phyloP scores from a whole-genome alignment of 2,888 invertebrate species.

The Girardia tigrina region DNA sequence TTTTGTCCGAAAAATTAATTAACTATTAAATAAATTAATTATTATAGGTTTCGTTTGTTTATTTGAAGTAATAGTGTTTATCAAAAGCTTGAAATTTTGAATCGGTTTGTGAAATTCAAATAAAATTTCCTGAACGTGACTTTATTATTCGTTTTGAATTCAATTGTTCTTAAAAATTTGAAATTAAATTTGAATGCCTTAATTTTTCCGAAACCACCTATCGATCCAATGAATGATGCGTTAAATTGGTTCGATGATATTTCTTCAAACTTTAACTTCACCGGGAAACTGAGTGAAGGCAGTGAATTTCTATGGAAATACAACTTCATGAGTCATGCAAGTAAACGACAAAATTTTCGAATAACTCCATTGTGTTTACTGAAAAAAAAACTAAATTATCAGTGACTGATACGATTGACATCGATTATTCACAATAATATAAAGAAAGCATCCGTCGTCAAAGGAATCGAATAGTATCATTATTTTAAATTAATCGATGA shows the following conservation, averaged over 20 bases:
- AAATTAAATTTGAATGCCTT: not conserved
- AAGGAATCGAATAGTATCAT: conserved; percentile 24
- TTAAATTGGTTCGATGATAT: conserved; percentile 32
- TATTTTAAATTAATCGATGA: conserved; percentile 28
- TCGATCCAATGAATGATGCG: conserved; percentile 24
- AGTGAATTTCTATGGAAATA: not conserved
- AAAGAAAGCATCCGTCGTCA: conserved; percentile 12
- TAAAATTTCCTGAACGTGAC: too few species aligned
- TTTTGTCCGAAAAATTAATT: too few species aligned
- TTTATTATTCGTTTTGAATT: too few species aligned
- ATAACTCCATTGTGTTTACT: conserved; percentile 28
- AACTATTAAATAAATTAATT: too few species aligned
- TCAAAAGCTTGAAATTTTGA: too few species aligned
- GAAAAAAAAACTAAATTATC: conserved; percentile 24
- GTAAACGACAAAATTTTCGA: conserved; percentile 18
- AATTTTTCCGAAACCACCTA: not conserved
- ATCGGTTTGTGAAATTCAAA: too few species aligned
- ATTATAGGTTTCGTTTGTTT: too few species aligned
- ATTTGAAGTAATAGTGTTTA: too few species aligned
- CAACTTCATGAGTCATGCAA: not conserved
- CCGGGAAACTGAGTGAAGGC: not conserved
- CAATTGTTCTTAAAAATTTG: too few species aligned
- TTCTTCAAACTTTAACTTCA: not conserved
- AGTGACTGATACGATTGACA: not conserved
- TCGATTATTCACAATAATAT: conserved; percentile 10